Conservation (phyloP, 2,797 vertebrate species). For the Sebastes umbrosus region DNA sequence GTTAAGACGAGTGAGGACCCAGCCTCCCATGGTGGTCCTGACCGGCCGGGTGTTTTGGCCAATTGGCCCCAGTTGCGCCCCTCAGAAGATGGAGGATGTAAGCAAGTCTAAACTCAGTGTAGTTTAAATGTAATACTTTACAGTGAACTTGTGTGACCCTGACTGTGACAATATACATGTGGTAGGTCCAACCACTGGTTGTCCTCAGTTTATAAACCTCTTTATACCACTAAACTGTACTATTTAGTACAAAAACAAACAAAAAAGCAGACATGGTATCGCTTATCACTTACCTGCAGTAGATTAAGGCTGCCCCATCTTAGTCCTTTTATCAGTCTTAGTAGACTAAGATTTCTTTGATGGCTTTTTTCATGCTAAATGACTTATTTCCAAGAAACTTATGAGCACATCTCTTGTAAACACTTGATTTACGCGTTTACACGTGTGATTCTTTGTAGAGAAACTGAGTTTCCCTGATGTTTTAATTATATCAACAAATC, state of each 20-base stretch:
- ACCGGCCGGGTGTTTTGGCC: constrained; percentile 67
- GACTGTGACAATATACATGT: neutral
- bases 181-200: neutral
- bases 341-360: no score
- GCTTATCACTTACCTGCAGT: neutral
- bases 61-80: constrained; percentile 60
- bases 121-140: constrained; percentile 23
- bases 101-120: neutral
- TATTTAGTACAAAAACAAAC: neutral
- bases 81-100: constrained; percentile 32
- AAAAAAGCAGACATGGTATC: no score
- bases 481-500: no score
- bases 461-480: no score
- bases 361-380: no score
- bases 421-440: no score
- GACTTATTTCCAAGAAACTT: no score
- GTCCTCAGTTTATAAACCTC: neutral
- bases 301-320: no score
- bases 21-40: constrained; percentile 71
- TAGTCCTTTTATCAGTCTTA: no score
- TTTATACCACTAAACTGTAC: neutral
- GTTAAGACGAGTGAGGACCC: constrained; percentile 70
- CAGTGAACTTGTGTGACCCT: constrained; percentile 4
- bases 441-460: no score
- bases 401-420: rapidly evolving